These are phyloP conservation scores for Lydus trimaculatus DNA, from an alignment of 2,888 invertebrate genomes.

Conservation along the genomic window DNA sequence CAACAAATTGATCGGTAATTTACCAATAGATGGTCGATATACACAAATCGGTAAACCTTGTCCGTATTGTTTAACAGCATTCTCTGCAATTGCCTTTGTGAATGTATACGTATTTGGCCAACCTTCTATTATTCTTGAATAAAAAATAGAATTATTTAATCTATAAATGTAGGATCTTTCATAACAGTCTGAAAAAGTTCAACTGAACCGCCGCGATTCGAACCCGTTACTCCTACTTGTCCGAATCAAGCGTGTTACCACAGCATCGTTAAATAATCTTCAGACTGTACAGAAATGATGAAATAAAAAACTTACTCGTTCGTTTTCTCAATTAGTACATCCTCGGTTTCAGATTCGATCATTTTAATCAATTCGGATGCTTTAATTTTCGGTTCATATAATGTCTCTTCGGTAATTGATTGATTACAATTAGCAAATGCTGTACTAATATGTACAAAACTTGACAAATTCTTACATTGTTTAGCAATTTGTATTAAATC, in stretches of 20 bases:
- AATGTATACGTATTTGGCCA: slow-evolving; percentile 82
- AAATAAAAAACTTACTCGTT: slow-evolving; percentile 51
- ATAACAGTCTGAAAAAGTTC: too few species aligned
- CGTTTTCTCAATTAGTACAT: slow-evolving; percentile 52
- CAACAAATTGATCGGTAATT: slow-evolving; percentile 39
- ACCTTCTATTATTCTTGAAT: not conserved
- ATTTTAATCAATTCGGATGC: slow-evolving; percentile 58
- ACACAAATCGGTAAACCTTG: slow-evolving; percentile 78
- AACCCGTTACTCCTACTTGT: too few species aligned
- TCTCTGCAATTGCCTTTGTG: slow-evolving; percentile 88
- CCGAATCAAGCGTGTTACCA: too few species aligned
- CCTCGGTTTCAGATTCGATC: slow-evolving; percentile 51
- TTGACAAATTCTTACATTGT: slow-evolving; percentile 65
- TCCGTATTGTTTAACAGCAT: slow-evolving; percentile 71
- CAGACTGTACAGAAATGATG: too few species aligned
- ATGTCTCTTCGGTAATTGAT: slow-evolving; percentile 48
- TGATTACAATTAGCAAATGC: slow-evolving; percentile 46
- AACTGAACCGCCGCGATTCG: too few species aligned
- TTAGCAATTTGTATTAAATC: slow-evolving; percentile 60
- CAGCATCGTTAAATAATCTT: too few species aligned
- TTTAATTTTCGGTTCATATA: slow-evolving; percentile 62
- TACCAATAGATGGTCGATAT: slow-evolving; percentile 84
- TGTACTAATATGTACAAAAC: slow-evolving; percentile 48
- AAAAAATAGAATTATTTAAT: too few species aligned
- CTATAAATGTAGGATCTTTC: too few species aligned